These are phyloP conservation scores for Diuraphis noxia DNA, from an alignment of 1,140 invertebrate species.

Conservation along the genomic window DNA sequence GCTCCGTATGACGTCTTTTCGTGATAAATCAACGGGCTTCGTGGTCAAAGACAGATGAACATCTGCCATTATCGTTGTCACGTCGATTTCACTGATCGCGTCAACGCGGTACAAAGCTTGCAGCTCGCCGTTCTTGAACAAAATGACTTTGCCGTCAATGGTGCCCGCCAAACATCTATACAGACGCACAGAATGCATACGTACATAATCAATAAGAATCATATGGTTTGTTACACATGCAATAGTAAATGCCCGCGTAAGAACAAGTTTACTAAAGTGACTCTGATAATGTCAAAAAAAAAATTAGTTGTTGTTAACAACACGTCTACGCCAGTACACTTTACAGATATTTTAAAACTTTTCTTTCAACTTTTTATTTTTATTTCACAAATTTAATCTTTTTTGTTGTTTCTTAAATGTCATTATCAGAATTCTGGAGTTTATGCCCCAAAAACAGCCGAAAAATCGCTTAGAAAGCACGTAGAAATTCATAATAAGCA, in stretches of 20 bases:
- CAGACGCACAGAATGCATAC: not conserved
- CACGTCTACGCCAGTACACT: too few relatives aligned
- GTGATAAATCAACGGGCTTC: not conserved
- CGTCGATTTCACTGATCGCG: conserved; percentile 47
- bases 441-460: not conserved
- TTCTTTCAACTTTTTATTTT: too few relatives aligned
- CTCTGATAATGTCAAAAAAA: not conserved
- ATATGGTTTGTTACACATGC: not conserved
- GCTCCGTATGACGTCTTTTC: not conserved
- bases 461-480: not conserved
- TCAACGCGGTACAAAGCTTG: conserved; percentile 66
- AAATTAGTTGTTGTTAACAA: not conserved
- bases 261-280: not conserved
- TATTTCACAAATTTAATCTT: not conserved
- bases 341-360: too few relatives aligned
- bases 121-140: conserved; percentile 79
- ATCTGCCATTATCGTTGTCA: not conserved
- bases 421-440: too few relatives aligned
- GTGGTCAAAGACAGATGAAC: not conserved
- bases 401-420: not conserved
- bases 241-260: not conserved
- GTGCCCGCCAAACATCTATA: conserved; percentile 74
- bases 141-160: conserved; percentile 70
- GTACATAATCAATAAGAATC: not conserved
- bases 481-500: too few relatives aligned